These are phyloP conservation scores for Nannospalax galili DNA, from an alignment of 2,113 vertebrate species.

Conservation along the genomic window DNA sequence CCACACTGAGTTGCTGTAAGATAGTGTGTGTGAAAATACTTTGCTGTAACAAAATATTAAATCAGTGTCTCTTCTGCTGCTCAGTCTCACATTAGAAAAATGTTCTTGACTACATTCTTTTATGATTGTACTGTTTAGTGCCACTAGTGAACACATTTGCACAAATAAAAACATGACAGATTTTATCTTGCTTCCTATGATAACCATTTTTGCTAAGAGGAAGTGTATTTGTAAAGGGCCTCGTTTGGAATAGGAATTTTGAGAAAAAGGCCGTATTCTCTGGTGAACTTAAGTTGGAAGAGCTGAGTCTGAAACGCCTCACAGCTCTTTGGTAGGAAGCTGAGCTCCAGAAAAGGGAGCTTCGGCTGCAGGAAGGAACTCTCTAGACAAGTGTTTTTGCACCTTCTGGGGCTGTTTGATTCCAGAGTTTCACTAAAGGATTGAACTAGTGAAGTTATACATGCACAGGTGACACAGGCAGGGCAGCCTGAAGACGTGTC, in stretches of 20 bases:
- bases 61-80: not conserved
- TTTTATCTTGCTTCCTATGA: not conserved
- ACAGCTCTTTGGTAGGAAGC: not conserved
- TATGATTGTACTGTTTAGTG: not conserved
- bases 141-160: not conserved
- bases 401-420: not conserved
- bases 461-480: not conserved
- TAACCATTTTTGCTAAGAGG: constrained; percentile 9
- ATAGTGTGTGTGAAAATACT: not conserved
- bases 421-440: not conserved
- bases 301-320: not conserved
- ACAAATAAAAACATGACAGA: not conserved
- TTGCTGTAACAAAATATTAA: not conserved
- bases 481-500: not conserved
- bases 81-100: not conserved
- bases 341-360: not conserved
- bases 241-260: not conserved
- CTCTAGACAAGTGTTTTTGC: not conserved
- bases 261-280: not conserved
- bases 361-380: not conserved
- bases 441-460: not conserved
- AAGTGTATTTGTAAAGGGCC: not conserved
- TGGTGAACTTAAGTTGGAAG: not conserved
- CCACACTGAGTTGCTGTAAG: not conserved
- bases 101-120: not conserved